These are phyloP conservation scores for Drosophila monieri DNA, from an alignment of 2,888 invertebrate species.

Conservation along the genomic window DNA sequence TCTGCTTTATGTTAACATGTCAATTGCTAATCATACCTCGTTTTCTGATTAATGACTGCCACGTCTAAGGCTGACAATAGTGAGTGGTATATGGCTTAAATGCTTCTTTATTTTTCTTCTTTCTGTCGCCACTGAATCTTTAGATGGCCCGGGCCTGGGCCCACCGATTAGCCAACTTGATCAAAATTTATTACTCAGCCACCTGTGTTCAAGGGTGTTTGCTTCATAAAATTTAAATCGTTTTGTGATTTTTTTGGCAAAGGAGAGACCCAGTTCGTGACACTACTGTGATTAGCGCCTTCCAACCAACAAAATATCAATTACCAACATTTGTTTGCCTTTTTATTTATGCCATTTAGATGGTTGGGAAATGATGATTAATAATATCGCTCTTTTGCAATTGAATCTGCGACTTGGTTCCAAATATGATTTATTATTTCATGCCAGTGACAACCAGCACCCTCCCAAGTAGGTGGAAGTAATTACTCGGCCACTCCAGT, in stretches of 20 bases:
- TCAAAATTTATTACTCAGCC: slow-evolving; percentile 5
- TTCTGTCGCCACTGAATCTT: neutral
- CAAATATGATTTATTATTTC: slow-evolving; percentile 2
- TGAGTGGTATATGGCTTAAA: slow-evolving; percentile 1
- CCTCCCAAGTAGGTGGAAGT: neutral
- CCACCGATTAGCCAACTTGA: slow-evolving; percentile 5
- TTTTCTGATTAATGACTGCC: slow-evolving; percentile 12
- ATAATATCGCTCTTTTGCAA: neutral
- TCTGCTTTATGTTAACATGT: slow-evolving; percentile 38
- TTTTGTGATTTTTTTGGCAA: neutral
- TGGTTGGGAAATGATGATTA: slow-evolving; percentile 3
- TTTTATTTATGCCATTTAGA: neutral
- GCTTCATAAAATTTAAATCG: neutral
- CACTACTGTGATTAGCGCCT: neutral
- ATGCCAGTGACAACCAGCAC: neutral
- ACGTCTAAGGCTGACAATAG: slow-evolving; percentile 21
- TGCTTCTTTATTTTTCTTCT: neutral
- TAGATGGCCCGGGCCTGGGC: neutral
- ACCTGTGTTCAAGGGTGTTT: slow-evolving; percentile 11
- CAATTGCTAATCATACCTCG: slow-evolving; percentile 32
- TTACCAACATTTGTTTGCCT: neutral
- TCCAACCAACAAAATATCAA: neutral
- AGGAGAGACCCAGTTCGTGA: slow-evolving; percentile 15
- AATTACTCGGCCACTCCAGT: slow-evolving; percentile 4
- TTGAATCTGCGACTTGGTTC: neutral